Evolutionary conservation across 2,113 vertebrate species (phyloP).

Genomic region (Recurvirostra avosetta): DNA sequence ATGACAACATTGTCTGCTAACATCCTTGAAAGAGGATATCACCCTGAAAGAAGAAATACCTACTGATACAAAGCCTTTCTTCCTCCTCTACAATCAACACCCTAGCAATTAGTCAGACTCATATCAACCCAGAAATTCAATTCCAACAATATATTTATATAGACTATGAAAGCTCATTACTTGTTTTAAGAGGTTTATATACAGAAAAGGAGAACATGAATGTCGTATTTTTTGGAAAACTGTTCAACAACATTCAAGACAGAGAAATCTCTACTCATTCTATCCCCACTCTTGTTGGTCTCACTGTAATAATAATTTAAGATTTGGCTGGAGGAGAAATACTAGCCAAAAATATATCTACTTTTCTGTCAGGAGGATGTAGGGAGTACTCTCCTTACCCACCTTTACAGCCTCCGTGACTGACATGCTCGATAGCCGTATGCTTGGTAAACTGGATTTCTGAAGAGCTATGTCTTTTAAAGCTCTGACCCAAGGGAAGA

Average conservation of each 20-base stretch:
- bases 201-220: not conserved
- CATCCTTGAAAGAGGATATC: not conserved
- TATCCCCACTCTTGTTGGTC: not conserved
- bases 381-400: not conserved
- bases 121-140: not conserved
- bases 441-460: not conserved
- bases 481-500: not conserved
- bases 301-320: not conserved
- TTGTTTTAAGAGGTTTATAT: not conserved
- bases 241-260: not conserved
- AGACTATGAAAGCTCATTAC: not conserved
- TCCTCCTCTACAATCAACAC: not conserved
- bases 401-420: not conserved
- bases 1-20: not conserved
- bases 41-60: not conserved
- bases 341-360: not conserved
- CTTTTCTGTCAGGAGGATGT: not conserved
- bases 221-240: rapidly evolving
- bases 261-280: not conserved
- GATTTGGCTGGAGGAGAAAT: not conserved
- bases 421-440: not conserved
- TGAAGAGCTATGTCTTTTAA: not conserved
- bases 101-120: not conserved
- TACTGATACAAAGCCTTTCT: not conserved
- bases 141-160: not conserved